phyloP scores from a whole-genome alignment of 2,113 vertebrate genomes.

The Lagopus leucura region DNA sequence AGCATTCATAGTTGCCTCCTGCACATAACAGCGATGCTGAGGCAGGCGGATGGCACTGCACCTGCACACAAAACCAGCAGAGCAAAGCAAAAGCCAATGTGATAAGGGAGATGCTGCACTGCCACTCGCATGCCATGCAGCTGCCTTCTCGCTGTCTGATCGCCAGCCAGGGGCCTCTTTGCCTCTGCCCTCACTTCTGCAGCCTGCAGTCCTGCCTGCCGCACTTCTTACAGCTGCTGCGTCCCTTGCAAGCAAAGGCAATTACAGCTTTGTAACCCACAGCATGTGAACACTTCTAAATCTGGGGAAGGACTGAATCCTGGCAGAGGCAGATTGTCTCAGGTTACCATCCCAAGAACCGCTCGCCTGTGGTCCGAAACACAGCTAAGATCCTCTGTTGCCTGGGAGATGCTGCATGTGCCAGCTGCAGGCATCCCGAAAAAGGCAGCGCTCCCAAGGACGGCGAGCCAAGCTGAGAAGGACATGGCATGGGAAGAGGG shows the following conservation, averaged over 20 bases:
- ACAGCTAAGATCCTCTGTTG: conserved; percentile 1
- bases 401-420: conserved; percentile 15
- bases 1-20: not conserved
- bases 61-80: fast-evolving
- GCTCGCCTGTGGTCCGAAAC: conserved; percentile 9
- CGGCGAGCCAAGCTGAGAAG: not conserved
- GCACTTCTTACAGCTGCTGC: not conserved
- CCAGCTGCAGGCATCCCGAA: not conserved
- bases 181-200: not conserved
- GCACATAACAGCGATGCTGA: fast-evolving
- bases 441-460: not conserved
- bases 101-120: not conserved
- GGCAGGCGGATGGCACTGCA: fast-evolving
- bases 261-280: not conserved
- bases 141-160: fast-evolving
- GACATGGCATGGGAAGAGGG: fast-evolving
- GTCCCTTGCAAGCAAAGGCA: conserved; percentile 17
- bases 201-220: not conserved
- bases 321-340: conserved; percentile 33
- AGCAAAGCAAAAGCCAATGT: not conserved
- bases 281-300: conserved; percentile 54
- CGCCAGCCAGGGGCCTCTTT: not conserved
- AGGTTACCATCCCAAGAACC: conserved; percentile 3
- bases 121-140: not conserved
- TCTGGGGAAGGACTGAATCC: conserved; percentile 34